Evolutionary conservation across 1,140 invertebrate genomes (phyloP).

Genomic region (Cyclargus thomasi): DNA sequence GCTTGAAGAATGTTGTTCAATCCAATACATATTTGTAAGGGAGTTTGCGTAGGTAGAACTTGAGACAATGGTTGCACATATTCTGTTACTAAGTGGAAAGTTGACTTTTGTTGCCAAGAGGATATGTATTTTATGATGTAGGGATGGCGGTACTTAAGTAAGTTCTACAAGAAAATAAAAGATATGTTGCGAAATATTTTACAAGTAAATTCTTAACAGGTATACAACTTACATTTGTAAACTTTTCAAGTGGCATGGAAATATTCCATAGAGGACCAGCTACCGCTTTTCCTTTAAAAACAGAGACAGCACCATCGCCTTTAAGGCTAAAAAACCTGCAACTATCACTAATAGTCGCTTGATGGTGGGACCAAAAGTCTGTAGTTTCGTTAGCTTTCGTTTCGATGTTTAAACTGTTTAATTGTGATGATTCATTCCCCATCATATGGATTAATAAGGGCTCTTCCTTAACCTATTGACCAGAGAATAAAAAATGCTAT

Average conservation of each 20-base stretch:
- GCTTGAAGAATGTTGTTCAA: slow-evolving; percentile 84
- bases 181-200: not conserved
- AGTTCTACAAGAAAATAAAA: slow-evolving; percentile 78
- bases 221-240: slow-evolving; percentile 79
- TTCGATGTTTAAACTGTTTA: slow-evolving; percentile 82
- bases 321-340: slow-evolving; percentile 69
- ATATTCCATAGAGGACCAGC: slow-evolving; percentile 78
- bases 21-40: slow-evolving; percentile 86
- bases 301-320: slow-evolving; percentile 80
- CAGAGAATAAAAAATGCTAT: no score
- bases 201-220: slow-evolving; percentile 9
- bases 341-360: slow-evolving; percentile 78
- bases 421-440: slow-evolving; percentile 85
- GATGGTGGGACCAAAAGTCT: slow-evolving; percentile 86
- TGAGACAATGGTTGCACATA: slow-evolving; percentile 82
- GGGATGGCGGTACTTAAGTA: slow-evolving; percentile 87
- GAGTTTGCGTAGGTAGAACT: slow-evolving; percentile 78
- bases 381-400: slow-evolving; percentile 84
- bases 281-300: slow-evolving; percentile 83
- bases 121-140: slow-evolving; percentile 86
- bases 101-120: slow-evolving; percentile 85
- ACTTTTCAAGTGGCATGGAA: slow-evolving; percentile 81
- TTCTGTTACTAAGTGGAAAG: slow-evolving; percentile 85
- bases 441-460: slow-evolving; percentile 56
- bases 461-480: not conserved